Base-by-base conservation (phyloP, 1,140 invertebrate genomes). In the Akabosia matsudoensis region DNA sequence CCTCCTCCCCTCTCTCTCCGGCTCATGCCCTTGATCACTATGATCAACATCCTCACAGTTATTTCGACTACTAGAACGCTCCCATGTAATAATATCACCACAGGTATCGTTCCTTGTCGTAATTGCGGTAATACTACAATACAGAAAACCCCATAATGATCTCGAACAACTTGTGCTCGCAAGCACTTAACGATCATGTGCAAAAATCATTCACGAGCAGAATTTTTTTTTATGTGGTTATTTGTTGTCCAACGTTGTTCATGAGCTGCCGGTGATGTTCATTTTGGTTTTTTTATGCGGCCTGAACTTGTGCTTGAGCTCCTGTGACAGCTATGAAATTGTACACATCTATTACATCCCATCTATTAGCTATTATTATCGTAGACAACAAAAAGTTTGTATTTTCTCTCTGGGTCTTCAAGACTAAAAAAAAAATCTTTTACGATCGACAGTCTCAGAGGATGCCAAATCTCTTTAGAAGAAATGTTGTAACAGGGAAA, bases 301-400 rank as follows among this genome's bases (percentile, higher is more conserved):
- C n/a, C n/a, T 56, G 4, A 56, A 24, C 54, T 56, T 10, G 10
- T 67, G 24, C 61, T 67, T n/a, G 3, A 30, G 28, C 54, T 61
- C 30, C 61, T 67, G 61, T n/a, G 61, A 67, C 61, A 67, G 61
- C 10, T n/a, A 31, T 7, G 61, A 67, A 67, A 67, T 67, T 67
- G 31, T n/a, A 67, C 24, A 61, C 7, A 61, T 16, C 54, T 16
- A 61, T 7, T 14, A 30, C 31, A 31, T 7, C n/a, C n/a, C n/a
- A n/a, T n/a, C n/a, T n/a, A n/a, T n/a, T n/a, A 67, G 28, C 24
- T 67, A 67, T 67, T 67, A 67, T 67, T 67, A 31, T 67, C 26
- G 28, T 67, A 67, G 61, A 67, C 24, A 67, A n/a, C 61, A 16
- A 67, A 30, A 30, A 24, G 61, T 67, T 45, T 61, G 54, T 61